Conservation (phyloP, 2,888 invertebrate genomes). For the Crioceris asparagi region DNA sequence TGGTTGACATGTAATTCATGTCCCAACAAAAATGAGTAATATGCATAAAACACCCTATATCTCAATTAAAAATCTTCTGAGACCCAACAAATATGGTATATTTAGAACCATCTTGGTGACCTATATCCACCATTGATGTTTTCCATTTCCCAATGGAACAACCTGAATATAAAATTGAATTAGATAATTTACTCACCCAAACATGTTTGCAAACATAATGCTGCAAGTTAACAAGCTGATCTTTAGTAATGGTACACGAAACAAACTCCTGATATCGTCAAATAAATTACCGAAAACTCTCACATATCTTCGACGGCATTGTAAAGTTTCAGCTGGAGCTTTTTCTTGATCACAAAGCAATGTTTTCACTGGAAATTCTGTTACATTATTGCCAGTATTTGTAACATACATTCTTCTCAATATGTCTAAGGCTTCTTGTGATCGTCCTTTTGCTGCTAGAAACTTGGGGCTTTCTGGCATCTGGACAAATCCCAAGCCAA, state of each 20-base stretch:
- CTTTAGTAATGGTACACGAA: constrained; percentile 43
- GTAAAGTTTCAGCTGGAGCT: constrained; percentile 3
- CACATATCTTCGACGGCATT: constrained; percentile 6
- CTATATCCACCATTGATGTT: too few species aligned
- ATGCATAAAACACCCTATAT: too few species aligned
- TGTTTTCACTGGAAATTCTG: constrained; percentile 42
- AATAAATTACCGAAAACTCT: constrained; percentile 11
- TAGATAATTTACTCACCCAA: constrained; percentile 55
- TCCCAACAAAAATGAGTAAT: too few species aligned
- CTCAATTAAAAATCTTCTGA: too few species aligned
- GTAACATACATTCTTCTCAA: constrained; percentile 48
- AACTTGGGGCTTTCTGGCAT: constrained; percentile 77
- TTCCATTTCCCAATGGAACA: too few species aligned
- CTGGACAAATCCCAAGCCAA: constrained; percentile 42
- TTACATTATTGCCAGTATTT: constrained; percentile 40
- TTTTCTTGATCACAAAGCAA: too few species aligned
- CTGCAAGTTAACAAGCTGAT: constrained; percentile 47
- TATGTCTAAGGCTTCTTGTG: constrained; percentile 47
- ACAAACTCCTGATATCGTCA: constrained; percentile 46
- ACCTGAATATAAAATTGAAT: too few species aligned
- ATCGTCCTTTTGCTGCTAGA: constrained; percentile 49
- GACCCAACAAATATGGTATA: too few species aligned
- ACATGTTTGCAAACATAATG: constrained; percentile 57
- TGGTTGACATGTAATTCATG: too few species aligned
- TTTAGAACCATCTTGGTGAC: too few species aligned